Evolutionary conservation across 1,140 invertebrate genomes (phyloP).

Genomic region (Protaetia brevitarsis): DNA sequence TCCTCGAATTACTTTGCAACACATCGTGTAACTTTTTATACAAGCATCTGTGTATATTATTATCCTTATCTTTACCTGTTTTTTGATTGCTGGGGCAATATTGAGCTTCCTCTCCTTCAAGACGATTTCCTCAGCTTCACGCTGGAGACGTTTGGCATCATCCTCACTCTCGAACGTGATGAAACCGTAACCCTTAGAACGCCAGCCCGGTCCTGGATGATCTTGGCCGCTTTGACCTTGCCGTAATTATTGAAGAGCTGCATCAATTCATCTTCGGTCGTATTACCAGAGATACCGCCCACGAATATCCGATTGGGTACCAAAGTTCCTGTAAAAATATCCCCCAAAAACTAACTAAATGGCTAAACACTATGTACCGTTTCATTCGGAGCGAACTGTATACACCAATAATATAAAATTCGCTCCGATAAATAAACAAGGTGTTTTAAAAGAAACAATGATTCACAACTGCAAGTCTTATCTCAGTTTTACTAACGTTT

Average conservation of each 20-base stretch:
- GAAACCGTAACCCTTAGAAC: constrained; percentile 95
- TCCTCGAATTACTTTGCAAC: too few species aligned
- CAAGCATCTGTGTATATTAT: not conserved
- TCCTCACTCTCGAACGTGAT: constrained; percentile 93
- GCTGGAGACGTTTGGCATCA: constrained; percentile 74
- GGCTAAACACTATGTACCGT: too few species aligned
- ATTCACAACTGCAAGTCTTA: too few species aligned
- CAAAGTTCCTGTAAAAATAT: constrained; percentile 64
- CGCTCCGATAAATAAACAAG: too few species aligned
- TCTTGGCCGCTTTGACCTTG: constrained; percentile 89
- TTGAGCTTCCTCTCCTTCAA: constrained; percentile 81
- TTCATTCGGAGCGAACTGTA: too few species aligned
- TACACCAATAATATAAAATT: too few species aligned
- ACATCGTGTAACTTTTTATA: too few species aligned
- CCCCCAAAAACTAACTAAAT: too few species aligned
- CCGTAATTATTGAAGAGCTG: constrained; percentile 84
- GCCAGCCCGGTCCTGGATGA: constrained; percentile 88
- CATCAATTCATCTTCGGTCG: constrained; percentile 78
- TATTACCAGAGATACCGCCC: constrained; percentile 84
- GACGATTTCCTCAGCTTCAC: constrained; percentile 58
- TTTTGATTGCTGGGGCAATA: constrained; percentile 87
- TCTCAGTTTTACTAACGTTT: too few species aligned
- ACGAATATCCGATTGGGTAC: constrained; percentile 95
- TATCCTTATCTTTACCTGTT: constrained; percentile 59
- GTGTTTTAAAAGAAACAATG: too few species aligned